Evolutionary conservation across 64 coral and sea anemone species (phyloP).

Genomic region (Pocillopora verrucosa): DNA sequence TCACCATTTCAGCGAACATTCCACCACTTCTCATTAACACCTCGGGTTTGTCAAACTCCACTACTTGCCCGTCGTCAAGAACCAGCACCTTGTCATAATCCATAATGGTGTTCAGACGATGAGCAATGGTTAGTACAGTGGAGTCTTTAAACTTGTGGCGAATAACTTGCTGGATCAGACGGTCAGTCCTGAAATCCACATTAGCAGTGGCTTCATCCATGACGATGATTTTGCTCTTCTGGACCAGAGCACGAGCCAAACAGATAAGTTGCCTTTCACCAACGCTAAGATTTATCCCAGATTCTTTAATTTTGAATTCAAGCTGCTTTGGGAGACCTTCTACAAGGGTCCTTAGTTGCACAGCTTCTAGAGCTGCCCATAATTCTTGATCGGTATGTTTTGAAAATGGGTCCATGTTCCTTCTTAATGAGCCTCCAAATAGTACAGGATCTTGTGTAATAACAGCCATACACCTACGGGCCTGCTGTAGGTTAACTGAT

Average conservation of each 20-base stretch:
- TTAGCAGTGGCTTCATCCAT: slow-evolving; percentile 43
- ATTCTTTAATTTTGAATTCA: neutral
- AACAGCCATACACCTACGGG: slow-evolving; percentile 24
- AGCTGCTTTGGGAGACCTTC: slow-evolving; percentile 22
- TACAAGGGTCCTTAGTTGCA: slow-evolving; percentile 1
- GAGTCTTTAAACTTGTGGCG: slow-evolving; percentile 16
- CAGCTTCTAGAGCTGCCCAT: slow-evolving; percentile 18
- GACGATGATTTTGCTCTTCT: slow-evolving; percentile 36
- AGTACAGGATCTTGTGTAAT: slow-evolving; percentile 40
- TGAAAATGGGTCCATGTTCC: slow-evolving; percentile 45
- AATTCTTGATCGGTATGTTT: neutral
- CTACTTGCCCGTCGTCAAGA: neutral
- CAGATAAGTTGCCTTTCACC: slow-evolving; percentile 48
- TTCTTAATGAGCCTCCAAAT: slow-evolving; percentile 21
- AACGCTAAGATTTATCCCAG: slow-evolving; percentile 16
- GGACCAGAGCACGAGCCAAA: slow-evolving; percentile 35
- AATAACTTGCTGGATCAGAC: slow-evolving; percentile 28
- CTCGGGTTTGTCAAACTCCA: neutral
- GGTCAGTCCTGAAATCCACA: slow-evolving; percentile 32
- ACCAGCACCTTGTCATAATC: slow-evolving; percentile 6
- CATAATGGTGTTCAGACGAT: neutral
- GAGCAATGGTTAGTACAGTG: neutral
- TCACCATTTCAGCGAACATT: neutral
- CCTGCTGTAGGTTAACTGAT: neutral
- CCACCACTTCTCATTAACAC: slow-evolving; percentile 11